Evolutionary conservation across 2,888 invertebrate genomes (phyloP).

Genomic region (Hymenopus coronatus): DNA sequence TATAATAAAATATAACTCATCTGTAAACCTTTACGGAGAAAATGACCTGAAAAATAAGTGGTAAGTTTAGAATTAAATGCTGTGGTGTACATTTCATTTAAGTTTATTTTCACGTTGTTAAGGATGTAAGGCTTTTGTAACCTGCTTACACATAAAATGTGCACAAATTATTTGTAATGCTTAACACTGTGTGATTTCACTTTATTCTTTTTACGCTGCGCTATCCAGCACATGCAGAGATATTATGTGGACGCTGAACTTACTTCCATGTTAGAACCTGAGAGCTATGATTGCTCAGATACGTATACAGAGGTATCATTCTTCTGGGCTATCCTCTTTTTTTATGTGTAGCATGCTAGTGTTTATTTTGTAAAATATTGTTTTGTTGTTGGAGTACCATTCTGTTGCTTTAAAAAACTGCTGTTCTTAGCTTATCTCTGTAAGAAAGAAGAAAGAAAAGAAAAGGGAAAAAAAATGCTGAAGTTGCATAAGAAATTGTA

Average conservation of each 20-base stretch:
- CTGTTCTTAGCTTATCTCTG: neutral
- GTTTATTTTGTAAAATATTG: slow-evolving; percentile 26
- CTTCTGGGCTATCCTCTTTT: neutral
- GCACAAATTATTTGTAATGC: neutral
- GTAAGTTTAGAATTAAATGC: neutral
- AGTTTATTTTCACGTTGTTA: neutral
- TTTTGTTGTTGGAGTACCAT: neutral
- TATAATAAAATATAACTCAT: too few relatives aligned
- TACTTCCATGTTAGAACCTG: slow-evolving; percentile 68
- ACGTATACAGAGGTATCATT: slow-evolving; percentile 39
- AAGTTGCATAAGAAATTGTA: too few relatives aligned
- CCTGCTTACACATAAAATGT: neutral
- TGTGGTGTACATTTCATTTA: neutral
- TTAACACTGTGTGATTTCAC: neutral
- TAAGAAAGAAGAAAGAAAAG: too few relatives aligned
- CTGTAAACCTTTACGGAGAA: too few relatives aligned
- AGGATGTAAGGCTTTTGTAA: neutral
- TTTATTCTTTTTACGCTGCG: slow-evolving; percentile 14
- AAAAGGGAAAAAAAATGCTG: too few relatives aligned
- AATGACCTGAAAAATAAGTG: too few relatives aligned
- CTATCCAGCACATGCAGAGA: slow-evolving; percentile 68
- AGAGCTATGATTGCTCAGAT: slow-evolving; percentile 42
- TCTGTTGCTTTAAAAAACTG: neutral
- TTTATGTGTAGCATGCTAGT: neutral
- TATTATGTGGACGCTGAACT: slow-evolving; percentile 80